Base-by-base conservation (phyloP, 2,888 invertebrate genomes). In the Aethes cnicana region DNA sequence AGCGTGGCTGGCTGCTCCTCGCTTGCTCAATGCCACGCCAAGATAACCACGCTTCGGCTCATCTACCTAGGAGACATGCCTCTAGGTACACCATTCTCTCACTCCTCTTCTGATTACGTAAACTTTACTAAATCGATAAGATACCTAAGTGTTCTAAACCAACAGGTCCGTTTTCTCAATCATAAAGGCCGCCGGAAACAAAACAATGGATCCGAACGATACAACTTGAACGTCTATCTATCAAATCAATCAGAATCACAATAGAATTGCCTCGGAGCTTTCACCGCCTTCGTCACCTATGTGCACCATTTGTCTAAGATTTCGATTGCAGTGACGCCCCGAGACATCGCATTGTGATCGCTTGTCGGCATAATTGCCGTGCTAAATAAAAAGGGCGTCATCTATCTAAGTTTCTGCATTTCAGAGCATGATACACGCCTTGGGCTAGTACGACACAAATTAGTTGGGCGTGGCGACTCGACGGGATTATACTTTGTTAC, bases 181-280 rank as follows among this genome's bases (percentile, higher is more conserved):
- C 71, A 69, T 72, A 77, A 76, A 74, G 69, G 64, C 65, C 63
- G 57, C 64, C 63, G 64, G 62, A 69, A 58, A 56, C 74, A 77
- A 84, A 52, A 84, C 84, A 85, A 85, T 84, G 58, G 81, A 53
- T 57, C 57, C 53, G 56, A 59, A 67, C 66, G 77, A 74, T 74
- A 74, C 65, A n/a, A n/a, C n/a, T n/a, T n/a, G n/a, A n/a, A 74
- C 68, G 61, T 66, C 62, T 63, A 77, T 78, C 77, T 69, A 55
- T 62, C 66, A 66, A 70, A 83, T 82, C 80, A 77, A 78, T 76
- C 80, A 72, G 64, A 61, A 57, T 63, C 66, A 84, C 84, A 84
- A 84, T 81, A 67, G 80, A 77, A 80, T 80, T 79, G 74, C 69
- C 56, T 48, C 54, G 62, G 49, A 64, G 64, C 84, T 84, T 83